These are phyloP conservation scores for Dicyrtomina minuta DNA, from an alignment of 2,888 invertebrate species.

Conservation along the genomic window DNA sequence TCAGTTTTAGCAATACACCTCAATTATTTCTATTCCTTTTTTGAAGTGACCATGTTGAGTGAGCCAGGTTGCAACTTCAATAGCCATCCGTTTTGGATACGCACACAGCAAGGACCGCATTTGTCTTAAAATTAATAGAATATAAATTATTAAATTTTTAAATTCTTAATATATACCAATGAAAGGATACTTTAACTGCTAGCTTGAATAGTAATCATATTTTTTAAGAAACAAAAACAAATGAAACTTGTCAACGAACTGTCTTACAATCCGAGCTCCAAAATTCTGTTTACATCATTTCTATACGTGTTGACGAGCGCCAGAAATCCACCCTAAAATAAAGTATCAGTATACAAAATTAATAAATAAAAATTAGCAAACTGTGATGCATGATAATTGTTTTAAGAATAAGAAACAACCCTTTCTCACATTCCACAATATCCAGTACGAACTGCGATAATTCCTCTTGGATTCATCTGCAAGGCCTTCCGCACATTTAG, in stretches of 20 bases:
- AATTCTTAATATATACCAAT: too few relatives aligned
- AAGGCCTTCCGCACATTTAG: slow-evolving; percentile 31
- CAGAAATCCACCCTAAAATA: slow-evolving; percentile 39
- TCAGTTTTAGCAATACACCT: slow-evolving; percentile 12
- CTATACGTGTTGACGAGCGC: slow-evolving; percentile 32
- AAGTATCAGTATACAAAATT: too few relatives aligned
- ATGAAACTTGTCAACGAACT: background rate
- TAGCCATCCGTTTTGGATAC: slow-evolving; percentile 31
- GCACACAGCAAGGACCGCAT: slow-evolving; percentile 5
- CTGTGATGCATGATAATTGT: background rate
- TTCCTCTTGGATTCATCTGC: slow-evolving; percentile 10
- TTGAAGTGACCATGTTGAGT: slow-evolving; percentile 43
- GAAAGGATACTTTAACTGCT: too few relatives aligned
- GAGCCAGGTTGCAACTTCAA: slow-evolving; percentile 42
- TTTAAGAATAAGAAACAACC: background rate
- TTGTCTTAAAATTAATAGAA: background rate
- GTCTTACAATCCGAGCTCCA: slow-evolving; percentile 29
- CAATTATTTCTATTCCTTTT: slow-evolving; percentile 23
- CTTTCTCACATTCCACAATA: slow-evolving; percentile 36
- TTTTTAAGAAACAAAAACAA: background rate
- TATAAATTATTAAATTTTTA: too few relatives aligned
- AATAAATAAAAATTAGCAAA: slow-evolving; percentile 8
- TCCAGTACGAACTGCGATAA: slow-evolving; percentile 3
- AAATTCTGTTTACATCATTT: slow-evolving; percentile 27
- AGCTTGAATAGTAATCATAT: background rate